Evolutionary conservation across 2,113 vertebrate species (phyloP).

Genomic region (Brachyhypopomus occidentalis): DNA sequence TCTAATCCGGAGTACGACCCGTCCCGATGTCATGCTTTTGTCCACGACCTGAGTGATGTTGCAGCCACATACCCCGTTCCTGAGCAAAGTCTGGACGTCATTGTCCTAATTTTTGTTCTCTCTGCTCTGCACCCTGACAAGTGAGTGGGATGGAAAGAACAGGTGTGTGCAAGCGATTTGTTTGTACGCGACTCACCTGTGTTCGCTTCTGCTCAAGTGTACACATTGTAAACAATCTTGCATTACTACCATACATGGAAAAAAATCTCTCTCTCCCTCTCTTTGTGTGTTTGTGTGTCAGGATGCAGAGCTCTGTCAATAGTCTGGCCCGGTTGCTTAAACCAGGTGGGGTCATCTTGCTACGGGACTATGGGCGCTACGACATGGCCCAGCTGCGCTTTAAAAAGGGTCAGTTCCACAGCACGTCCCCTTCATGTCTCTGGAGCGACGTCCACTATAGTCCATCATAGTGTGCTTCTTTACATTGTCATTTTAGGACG

Average conservation of each 20-base stretch:
- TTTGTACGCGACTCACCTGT: background rate
- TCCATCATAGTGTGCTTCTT: too few relatives aligned
- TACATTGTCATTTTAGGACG: slow-evolving; percentile 74
- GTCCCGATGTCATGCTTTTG: slow-evolving; percentile 88
- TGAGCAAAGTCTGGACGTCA: slow-evolving; percentile 81
- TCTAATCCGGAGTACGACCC: slow-evolving; percentile 83
- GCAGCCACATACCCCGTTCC: slow-evolving; percentile 82
- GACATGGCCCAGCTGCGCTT: slow-evolving; percentile 97
- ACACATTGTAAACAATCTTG: background rate
- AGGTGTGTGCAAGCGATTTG: background rate
- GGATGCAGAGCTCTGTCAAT: slow-evolving; percentile 83
- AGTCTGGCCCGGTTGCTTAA: slow-evolving; percentile 84
- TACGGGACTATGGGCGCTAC: slow-evolving; percentile 94
- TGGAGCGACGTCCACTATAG: too few relatives aligned
- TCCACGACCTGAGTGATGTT: slow-evolving; percentile 86
- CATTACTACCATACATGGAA: background rate
- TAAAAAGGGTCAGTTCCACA: slow-evolving; percentile 83
- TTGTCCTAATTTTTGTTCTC: slow-evolving; percentile 95
- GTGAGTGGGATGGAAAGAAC: slow-evolving; percentile 70
- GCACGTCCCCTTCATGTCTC: background rate
- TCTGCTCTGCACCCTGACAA: slow-evolving; percentile 91
- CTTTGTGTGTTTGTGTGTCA: slow-evolving; percentile 55
- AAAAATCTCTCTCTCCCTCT: too few relatives aligned
- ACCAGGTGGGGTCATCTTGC: slow-evolving; percentile 87
- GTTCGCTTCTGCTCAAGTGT: background rate